Evolutionary conservation across 2,888 invertebrate genomes (phyloP), one percentile per base, ranked within the genome.

Genomic region (Mesodorylaimus sp.): DNA sequence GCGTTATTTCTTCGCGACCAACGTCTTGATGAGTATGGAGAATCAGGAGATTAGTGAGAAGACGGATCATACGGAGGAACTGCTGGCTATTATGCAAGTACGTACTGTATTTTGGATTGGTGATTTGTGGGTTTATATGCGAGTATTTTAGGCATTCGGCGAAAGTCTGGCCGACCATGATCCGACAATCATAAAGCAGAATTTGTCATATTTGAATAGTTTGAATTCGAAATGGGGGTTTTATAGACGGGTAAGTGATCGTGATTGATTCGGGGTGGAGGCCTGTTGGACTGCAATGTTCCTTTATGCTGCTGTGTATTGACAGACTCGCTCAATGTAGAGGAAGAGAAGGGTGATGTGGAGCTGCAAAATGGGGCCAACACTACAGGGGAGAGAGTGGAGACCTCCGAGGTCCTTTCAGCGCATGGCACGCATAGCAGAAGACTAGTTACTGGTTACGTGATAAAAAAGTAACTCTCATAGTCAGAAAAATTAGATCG

Each of bases 1-100:
- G 45, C 21, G 45, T 16, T 44, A 44, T 25, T 44, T 44, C 26
- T 44, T 44, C 19, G 24, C 45, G 25, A 7, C 26, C 21, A 41
- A 19, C 32, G 16, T 32, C 16, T 32, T 32, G 32, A 16, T 16
- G 32, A 32, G 32, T 32, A 32, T 32, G 32, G 32, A 32, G 16
- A 32, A 32, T 32, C 32, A 32, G 16, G 16, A 16, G 7, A 10
- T 32, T 10, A 16, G 32, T 16, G 32, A 32, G 7, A 32, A 32
- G 16, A 32, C 32, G 10, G 32, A 32, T 7, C 32, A 32, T 16
- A 16, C 16, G 7, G 32, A 32, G 16, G 32, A 32, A 32, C 32
- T 32, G 7, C 16, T 32, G 32, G 32, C 32, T 10, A 10, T 32
- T 7, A 10, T 32, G 32, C 32, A 32, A 32, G 32, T 32, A 32